These are phyloP conservation scores for Drosophila nannoptera DNA, from an alignment of 1,140 invertebrate species.

Conservation along the genomic window DNA sequence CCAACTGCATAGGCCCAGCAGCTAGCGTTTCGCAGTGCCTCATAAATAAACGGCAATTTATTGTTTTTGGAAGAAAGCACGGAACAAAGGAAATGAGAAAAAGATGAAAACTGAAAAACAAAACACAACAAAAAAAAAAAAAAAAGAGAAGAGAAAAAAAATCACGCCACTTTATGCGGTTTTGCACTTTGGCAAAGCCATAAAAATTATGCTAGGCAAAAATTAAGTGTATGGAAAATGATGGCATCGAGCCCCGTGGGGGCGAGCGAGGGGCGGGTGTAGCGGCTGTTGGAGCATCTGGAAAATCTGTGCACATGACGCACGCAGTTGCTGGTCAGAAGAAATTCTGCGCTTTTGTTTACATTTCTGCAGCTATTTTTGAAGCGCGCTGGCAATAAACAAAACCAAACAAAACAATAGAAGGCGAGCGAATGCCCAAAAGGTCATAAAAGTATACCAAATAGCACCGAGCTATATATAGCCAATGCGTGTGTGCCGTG, in stretches of 20 bases:
- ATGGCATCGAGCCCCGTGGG: conserved; percentile 24
- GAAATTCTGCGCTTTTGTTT: conserved; percentile 68
- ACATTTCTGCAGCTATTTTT: conserved; percentile 75
- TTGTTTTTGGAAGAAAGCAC: conserved; percentile 42
- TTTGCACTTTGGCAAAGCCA: conserved; percentile 68
- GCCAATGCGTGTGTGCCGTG: conserved; percentile 1
- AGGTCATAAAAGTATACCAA: conserved; percentile 56
- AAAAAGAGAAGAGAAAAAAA: conserved; percentile 45
- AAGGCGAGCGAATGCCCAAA: conserved; percentile 33
- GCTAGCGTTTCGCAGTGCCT: conserved; percentile 53
- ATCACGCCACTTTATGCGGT: conserved; percentile 63
- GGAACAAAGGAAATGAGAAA: conserved; percentile 24
- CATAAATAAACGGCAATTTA: conserved; percentile 71
- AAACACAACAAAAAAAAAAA: conserved; percentile 20
- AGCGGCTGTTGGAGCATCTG: conserved; percentile 53
- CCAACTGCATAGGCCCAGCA: background rate
- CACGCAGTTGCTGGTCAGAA: conserved; percentile 62
- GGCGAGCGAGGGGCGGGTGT: background rate
- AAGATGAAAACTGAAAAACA: conserved; percentile 14
- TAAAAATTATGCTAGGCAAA: conserved; percentile 68
- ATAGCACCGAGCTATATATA: conserved; percentile 14
- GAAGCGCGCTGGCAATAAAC: conserved; percentile 68
- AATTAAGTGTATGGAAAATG: conserved; percentile 20
- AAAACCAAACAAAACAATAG: conserved; percentile 69
- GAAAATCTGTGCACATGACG: conserved; percentile 72